Evolutionary conservation across 2,888 invertebrate species (phyloP).

Genomic region (Lampropteryx suffumata): DNA sequence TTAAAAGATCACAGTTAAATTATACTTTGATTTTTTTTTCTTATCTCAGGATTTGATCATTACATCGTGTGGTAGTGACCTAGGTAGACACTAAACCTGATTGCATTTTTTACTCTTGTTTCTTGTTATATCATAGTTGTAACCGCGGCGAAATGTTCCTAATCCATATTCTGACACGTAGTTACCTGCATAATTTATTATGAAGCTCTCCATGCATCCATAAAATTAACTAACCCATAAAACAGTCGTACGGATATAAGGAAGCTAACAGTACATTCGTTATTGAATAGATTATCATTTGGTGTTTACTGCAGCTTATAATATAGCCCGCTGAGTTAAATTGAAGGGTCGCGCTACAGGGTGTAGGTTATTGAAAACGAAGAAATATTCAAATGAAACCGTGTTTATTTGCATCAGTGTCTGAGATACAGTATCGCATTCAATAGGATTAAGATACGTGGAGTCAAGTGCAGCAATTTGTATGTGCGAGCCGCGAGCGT

Average conservation of each 20-base stretch:
- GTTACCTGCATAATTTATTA: constrained; percentile 30
- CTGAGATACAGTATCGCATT: constrained; percentile 37
- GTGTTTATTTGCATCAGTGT: constrained; percentile 14
- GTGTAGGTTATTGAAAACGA: not conserved
- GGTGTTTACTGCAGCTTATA: not conserved
- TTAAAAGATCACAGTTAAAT: too few relatives aligned
- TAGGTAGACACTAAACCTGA: too few relatives aligned
- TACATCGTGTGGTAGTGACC: too few relatives aligned
- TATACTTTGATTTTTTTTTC: too few relatives aligned
- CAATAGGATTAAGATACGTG: constrained; percentile 43
- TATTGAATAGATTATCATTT: constrained; percentile 8
- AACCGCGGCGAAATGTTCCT: too few relatives aligned
- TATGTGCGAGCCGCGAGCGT: constrained; percentile 41
- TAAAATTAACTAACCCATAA: constrained; percentile 29
- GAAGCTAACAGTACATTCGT: constrained; percentile 20
- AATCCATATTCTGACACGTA: constrained; percentile 18
- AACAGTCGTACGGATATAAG: constrained; percentile 18
- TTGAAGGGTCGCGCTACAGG: constrained; percentile 2
- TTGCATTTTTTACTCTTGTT: too few relatives aligned
- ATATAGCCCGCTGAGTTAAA: not conserved
- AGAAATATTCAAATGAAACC: not conserved
- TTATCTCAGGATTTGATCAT: too few relatives aligned
- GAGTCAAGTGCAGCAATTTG: constrained; percentile 52
- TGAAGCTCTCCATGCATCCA: constrained; percentile 26
- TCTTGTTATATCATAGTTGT: too few relatives aligned